Evolutionary conservation across 1,140 invertebrate species (phyloP), one percentile per base, ranked within the genome.

Genomic region (Dufourea novaeangliae): DNA sequence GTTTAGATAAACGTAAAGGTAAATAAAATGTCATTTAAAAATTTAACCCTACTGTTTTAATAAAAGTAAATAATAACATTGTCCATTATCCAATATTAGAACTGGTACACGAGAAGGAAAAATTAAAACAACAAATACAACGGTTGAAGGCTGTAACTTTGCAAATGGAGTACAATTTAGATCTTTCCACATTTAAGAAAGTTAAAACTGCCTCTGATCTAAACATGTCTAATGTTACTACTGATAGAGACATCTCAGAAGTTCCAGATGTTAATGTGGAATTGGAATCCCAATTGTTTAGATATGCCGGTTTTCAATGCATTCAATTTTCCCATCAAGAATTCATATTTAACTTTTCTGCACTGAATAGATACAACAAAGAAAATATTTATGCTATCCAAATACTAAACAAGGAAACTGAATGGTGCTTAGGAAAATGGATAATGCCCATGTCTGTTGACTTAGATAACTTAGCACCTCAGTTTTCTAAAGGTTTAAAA

Each of bases 361-460:
- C 76, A 4, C 44, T 22, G 0, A 69, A 52, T 11, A 57, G 57
- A 50, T 41, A 46, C 2, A 37, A 56, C 0, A 70, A 56, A 25
- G 0, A 37, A 52, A 39, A 75, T 25, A 57, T 29, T 10, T 77
- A 72, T 25, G 82, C 62, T 1, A 14, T 88, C 44, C 85, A 89
- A 75, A 63, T 88, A 29, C 52, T 84, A 0, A 67, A 59, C 14
- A 27, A 66, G 0, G 10, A 83, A n/a, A n/a, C 8, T 4, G 79
- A 73, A 62, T 27, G 20, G 17, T 22, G 10, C 8, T 27, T 89
- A 14, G 87, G 87, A 41, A 88, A 87, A 62, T 89, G 86, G 85
- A 11, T 82, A 11, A 84, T 89, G 83, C 88, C 88, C 4, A 73
- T 82, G 57, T 80, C 78, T 7, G 44, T 87, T 17, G 67, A 87